Evolutionary conservation across 92 coral and sea anemone genomes (phyloP).

Genomic region (Micromussa lordhowensis): DNA sequence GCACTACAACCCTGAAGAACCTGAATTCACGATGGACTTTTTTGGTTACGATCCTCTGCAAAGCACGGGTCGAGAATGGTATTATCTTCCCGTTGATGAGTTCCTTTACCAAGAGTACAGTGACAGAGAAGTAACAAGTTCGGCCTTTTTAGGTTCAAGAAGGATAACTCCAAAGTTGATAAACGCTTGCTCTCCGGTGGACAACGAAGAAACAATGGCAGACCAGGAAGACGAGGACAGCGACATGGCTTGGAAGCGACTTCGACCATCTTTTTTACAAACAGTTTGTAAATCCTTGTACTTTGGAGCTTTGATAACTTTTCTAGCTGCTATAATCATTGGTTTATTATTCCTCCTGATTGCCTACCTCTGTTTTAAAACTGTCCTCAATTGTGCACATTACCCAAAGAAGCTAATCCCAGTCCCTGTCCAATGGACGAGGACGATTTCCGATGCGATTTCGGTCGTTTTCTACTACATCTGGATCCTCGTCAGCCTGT

Average conservation of each 20-base stretch:
- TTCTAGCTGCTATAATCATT: not conserved
- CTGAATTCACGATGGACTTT: slow-evolving; percentile 17
- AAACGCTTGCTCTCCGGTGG: not conserved
- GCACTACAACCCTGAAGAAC: slow-evolving; percentile 26
- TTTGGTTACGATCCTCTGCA: slow-evolving; percentile 38
- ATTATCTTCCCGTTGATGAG: slow-evolving; percentile 20
- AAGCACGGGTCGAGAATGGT: slow-evolving; percentile 47
- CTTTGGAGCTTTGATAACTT: slow-evolving; percentile 14
- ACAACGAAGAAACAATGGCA: not conserved
- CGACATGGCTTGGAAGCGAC: slow-evolving; percentile 25
- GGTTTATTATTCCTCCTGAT: not conserved
- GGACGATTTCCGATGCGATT: not conserved
- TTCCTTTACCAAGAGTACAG: slow-evolving; percentile 37
- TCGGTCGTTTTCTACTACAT: not conserved
- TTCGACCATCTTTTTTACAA: not conserved
- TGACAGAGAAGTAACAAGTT: not conserved
- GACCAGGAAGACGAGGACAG: not conserved
- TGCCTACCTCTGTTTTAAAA: not conserved
- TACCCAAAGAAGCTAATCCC: not conserved
- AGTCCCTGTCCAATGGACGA: not conserved
- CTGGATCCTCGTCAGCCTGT: not conserved
- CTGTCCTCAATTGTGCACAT: not conserved
- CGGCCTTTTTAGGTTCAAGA: not conserved
- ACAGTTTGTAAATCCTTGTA: slow-evolving; percentile 26
- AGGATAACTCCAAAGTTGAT: not conserved